Base-by-base conservation (phyloP, 2,888 invertebrate genomes). In the Cremastobaeus sp. region DNA sequence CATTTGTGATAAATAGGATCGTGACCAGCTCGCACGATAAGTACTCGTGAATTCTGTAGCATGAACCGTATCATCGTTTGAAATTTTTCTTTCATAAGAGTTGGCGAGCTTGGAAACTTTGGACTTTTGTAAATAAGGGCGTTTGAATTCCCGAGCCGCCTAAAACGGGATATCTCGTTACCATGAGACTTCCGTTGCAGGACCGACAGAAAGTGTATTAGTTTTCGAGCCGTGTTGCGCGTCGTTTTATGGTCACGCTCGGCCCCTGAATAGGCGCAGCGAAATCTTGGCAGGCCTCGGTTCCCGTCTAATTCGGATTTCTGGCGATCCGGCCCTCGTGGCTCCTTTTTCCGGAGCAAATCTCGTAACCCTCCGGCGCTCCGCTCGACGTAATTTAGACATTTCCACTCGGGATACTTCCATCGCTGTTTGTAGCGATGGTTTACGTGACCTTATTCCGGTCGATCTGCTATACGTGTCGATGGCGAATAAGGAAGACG, bases 141-240 rank as follows among this genome's bases (percentile, higher is more conserved):
- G 81, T 83, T 83, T 81, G 79, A 81, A 84, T 84, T 82, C 83
- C 74, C 41, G 79, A 80, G 73, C 65, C 54, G 55, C 74, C 71
- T 71, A 78, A 80, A 81, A 81, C 77, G 78, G 81, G 81, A 82
- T 83, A 83, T 82, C 82, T 83, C 77, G 82, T 84, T 84, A 83
- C 82, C 80, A 82, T 77, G 76, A 78, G 74, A 69, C 73, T 74
- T 77, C 79, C 78, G 78, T 78, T 74, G 76, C 25, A 25, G 25
- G 8, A 25, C 25, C 60, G 60, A 47, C 52, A 55, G 59, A 79
- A 78, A 78, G 77, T 80, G 70, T 80, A 83, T 83, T 78, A 82
- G 79, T 77, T 79, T 77, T 76, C 74, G 66, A 73, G 64, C 77
- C 74, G 77, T 76, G 77, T 79, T 74, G 68, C 75, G 35, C n/a